phyloP scores from a whole-genome alignment of 1,140 invertebrate species.

The Octopus sinensis region DNA sequence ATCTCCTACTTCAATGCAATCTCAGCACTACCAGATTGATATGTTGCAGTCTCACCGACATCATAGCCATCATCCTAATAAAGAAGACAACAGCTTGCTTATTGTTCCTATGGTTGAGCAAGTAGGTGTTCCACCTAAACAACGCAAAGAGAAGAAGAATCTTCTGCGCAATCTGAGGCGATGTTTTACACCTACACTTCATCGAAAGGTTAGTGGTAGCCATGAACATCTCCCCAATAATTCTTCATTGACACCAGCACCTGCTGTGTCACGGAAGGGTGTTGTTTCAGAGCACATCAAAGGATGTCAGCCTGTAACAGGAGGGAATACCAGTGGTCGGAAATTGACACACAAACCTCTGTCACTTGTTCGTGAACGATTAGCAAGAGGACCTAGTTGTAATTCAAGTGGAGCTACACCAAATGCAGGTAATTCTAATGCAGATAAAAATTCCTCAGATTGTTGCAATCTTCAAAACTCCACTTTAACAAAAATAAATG shows the following conservation, averaged over 20 bases:
- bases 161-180: slow-evolving; percentile 42
- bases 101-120: not conserved
- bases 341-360: not conserved
- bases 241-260: not conserved
- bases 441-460: not conserved
- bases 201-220: slow-evolving; percentile 36
- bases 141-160: slow-evolving; percentile 38
- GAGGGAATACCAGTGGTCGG: not conserved
- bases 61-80: slow-evolving; percentile 22
- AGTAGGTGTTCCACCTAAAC: not conserved
- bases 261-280: not conserved
- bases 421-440: too few relatives aligned
- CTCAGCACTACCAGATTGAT: slow-evolving; percentile 15
- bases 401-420: too few relatives aligned
- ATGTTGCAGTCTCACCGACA: slow-evolving; percentile 13
- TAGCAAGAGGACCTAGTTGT: too few relatives aligned
- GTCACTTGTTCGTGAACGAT: not conserved
- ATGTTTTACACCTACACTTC: slow-evolving; percentile 41
- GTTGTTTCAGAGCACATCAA: slow-evolving; percentile 25
- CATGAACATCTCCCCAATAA: not conserved
- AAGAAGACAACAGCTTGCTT: slow-evolving; percentile 26
- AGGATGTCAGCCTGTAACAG: slow-evolving; percentile 22
- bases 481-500: slow-evolving; percentile 39
- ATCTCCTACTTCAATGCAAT: not conserved
- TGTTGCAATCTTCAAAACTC: slow-evolving; percentile 7